Conservation (phyloP, 2,888 invertebrate genomes). For the Harmothoe impar region DNA sequence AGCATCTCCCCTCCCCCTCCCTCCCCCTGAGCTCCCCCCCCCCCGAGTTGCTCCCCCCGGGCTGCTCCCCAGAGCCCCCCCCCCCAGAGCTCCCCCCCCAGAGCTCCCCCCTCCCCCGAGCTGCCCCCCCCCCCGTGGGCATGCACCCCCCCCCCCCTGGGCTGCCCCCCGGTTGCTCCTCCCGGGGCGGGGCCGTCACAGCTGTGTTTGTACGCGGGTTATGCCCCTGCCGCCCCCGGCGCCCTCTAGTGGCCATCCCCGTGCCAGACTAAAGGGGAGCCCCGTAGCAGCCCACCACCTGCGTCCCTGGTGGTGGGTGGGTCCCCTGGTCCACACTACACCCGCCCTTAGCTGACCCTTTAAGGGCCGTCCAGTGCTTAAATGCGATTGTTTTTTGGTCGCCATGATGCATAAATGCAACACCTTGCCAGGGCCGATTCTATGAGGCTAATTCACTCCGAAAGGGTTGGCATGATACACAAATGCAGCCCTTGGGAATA, state of each 20-base stretch:
- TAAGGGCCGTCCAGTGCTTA: no score
- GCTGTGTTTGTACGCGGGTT: constrained; percentile 19
- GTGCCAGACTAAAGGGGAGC: constrained; percentile 1
- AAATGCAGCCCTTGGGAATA: no score
- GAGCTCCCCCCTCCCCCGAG: background rate
- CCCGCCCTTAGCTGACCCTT: no score
- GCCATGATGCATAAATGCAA: no score
- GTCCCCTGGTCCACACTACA: background rate
- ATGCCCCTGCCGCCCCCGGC: background rate
- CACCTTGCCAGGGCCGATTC: no score
- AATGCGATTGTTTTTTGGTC: no score
- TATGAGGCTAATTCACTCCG: no score
- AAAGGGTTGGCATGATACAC: no score
- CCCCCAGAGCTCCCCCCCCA: background rate
- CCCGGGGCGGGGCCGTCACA: background rate
- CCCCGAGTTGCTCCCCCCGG: background rate
- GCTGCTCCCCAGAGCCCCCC: background rate
- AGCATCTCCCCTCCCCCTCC: background rate
- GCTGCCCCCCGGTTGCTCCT: no score
- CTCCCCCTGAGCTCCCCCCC: background rate
- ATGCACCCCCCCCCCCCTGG: no score
- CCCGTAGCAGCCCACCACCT: background rate
- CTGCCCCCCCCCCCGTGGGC: no score
- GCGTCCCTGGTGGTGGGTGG: constrained; percentile 9
- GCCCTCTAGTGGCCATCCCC: background rate